phyloP scores from a whole-genome alignment of 2,113 vertebrate species.

The Cranoglanis bouderius region DNA sequence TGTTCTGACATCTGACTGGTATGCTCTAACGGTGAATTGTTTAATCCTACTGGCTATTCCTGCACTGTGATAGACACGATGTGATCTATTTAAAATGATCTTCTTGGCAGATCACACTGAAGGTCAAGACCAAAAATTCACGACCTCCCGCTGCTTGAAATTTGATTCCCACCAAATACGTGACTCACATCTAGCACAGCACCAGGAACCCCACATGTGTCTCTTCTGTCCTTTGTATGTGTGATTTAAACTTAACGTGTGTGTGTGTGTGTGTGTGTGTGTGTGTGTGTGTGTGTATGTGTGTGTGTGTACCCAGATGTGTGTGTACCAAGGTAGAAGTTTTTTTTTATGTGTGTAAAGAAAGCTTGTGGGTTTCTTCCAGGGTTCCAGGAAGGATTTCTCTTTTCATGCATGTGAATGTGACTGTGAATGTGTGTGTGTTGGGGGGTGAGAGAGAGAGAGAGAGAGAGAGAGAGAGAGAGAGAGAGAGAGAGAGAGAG shows the following conservation, averaged over 20 bases:
- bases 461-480: slow-evolving; percentile 30
- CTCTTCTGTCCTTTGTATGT: slow-evolving; percentile 4
- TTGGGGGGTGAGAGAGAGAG: not conserved
- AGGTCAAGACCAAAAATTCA: slow-evolving; percentile 23
- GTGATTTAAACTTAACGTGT: not conserved
- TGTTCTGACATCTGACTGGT: not conserved
- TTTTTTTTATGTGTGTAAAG: not conserved
- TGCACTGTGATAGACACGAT: not conserved
- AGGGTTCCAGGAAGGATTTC: slow-evolving; percentile 30
- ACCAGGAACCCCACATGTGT: not conserved
- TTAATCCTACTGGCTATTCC: not conserved
- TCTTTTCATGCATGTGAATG: slow-evolving; percentile 13
- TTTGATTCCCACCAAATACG: slow-evolving; percentile 6
- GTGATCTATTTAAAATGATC: slow-evolving; percentile 14
- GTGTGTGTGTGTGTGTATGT: too few relatives aligned
- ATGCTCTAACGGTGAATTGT: not conserved
- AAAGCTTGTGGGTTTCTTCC: not conserved
- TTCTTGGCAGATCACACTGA: slow-evolving; percentile 16
- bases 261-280: not conserved
- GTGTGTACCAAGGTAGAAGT: not conserved
- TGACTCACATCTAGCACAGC: slow-evolving; percentile 1
- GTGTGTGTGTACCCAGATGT: not conserved
- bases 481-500: not conserved
- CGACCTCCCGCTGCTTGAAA: not conserved
- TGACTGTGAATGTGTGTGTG: slow-evolving; percentile 31